Evolutionary conservation across 2,888 invertebrate species (phyloP).

Genomic region (Agrilus cyanescens): DNA sequence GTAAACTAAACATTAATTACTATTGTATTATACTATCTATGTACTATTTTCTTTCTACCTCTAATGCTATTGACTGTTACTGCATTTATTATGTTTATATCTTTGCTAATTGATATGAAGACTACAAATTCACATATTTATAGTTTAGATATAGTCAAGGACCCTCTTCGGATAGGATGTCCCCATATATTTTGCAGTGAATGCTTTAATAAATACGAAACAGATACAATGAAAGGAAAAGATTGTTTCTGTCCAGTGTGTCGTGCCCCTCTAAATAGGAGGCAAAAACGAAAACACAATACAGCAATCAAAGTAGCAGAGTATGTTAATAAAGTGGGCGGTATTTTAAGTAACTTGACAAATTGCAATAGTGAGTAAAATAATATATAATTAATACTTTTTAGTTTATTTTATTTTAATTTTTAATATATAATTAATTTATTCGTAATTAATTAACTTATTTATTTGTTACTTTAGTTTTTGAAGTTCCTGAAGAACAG

Average conservation of each 20-base stretch:
- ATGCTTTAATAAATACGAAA: conserved; percentile 11
- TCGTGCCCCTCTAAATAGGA: background rate
- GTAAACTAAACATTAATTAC: too few relatives aligned
- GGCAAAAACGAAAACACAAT: conserved; percentile 5
- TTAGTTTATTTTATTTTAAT: background rate
- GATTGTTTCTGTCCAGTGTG: conserved; percentile 5
- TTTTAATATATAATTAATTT: background rate
- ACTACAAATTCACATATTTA: too few relatives aligned
- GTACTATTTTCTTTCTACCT: too few relatives aligned
- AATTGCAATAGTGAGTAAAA: conserved; percentile 5
- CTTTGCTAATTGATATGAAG: too few relatives aligned
- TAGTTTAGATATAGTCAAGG: conserved; percentile 14
- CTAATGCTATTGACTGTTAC: too few relatives aligned
- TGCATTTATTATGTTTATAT: too few relatives aligned
- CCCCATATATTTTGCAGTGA: conserved; percentile 14
- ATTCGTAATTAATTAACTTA: background rate
- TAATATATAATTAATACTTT: background rate
- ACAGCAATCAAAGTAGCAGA: conserved; percentile 1
- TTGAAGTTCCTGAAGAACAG: background rate
- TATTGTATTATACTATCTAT: too few relatives aligned
- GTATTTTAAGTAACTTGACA: conserved; percentile 1
- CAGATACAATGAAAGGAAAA: background rate
- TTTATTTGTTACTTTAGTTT: conserved; percentile 2
- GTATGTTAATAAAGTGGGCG: conserved; percentile 1
- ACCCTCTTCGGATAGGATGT: conserved; percentile 13